These are phyloP conservation scores for Trichosurus vulpecula DNA, from an alignment of 2,797 vertebrate species.

Conservation along the genomic window DNA sequence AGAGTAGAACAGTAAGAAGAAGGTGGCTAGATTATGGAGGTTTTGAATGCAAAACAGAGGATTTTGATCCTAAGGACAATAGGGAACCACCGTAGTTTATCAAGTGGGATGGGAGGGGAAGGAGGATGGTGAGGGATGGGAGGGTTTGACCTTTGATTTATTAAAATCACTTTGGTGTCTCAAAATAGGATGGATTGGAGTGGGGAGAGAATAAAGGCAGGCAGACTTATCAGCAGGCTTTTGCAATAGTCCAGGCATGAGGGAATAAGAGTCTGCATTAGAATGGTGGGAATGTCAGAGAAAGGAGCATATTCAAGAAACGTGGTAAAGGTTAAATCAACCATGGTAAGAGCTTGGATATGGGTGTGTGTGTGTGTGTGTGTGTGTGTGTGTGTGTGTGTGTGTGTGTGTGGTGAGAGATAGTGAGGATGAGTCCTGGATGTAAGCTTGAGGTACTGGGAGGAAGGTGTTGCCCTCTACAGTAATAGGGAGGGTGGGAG, in stretches of 20 bases:
- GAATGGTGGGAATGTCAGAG: background rate
- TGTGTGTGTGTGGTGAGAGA: background rate
- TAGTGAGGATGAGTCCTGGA: background rate
- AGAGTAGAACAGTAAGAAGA: background rate
- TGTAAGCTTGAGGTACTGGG: background rate
- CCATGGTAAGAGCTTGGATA: background rate
- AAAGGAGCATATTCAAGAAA: background rate
- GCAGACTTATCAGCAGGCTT: background rate
- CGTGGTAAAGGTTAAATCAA: background rate
- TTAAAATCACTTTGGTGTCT: background rate
- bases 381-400: too few relatives aligned
- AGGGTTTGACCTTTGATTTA: background rate
- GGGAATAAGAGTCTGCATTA: background rate
- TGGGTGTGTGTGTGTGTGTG: too few relatives aligned
- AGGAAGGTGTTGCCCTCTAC: background rate
- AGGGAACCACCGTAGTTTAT: background rate
- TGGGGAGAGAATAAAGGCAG: background rate
- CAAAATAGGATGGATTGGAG: background rate
- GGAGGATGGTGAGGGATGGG: background rate
- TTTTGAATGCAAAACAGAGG: background rate
- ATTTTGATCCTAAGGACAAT: background rate
- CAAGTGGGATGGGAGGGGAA: background rate
- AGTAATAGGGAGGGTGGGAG: background rate
- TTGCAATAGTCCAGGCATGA: background rate
- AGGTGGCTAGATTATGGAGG: background rate